phyloP scores from a whole-genome alignment of 1,140 invertebrate genomes.

The Nasonia longicornis region DNA sequence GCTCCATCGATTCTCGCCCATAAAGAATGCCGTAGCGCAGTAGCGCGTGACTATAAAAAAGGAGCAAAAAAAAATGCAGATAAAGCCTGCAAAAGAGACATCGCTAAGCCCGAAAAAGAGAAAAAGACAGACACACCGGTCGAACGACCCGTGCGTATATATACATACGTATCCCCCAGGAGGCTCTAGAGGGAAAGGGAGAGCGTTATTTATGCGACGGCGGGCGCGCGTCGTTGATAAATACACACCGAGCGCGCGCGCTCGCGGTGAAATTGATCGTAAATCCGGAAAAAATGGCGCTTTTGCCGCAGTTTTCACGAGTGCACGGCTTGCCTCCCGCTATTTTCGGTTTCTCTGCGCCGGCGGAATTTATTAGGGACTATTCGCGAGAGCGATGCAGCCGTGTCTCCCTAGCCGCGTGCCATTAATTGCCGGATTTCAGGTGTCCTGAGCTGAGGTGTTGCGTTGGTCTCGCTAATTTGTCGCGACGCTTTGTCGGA shows the following conservation, averaged over 20 bases:
- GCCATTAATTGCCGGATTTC: neutral
- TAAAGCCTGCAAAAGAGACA: neutral
- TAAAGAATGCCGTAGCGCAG: neutral
- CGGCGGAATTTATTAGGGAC: conserved; percentile 12
- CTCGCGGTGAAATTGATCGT: conserved; percentile 26
- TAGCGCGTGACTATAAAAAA: neutral
- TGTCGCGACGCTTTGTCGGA: too few relatives aligned
- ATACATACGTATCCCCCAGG: too few relatives aligned
- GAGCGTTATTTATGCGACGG: conserved; percentile 30
- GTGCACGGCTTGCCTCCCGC: conserved; percentile 43
- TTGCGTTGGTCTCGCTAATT: too few relatives aligned
- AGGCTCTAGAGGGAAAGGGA: neutral
- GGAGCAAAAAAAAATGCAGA: neutral
- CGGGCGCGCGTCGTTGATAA: conserved; percentile 23
- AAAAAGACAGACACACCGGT: neutral
- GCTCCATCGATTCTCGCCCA: neutral
- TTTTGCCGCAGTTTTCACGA: conserved; percentile 48
- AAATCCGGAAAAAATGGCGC: conserved; percentile 33
- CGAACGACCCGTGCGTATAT: neutral
- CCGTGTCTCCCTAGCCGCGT: neutral
- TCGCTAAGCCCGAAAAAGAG: neutral
- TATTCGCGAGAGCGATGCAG: neutral
- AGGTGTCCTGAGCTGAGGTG: neutral
- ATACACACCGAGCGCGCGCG: neutral
- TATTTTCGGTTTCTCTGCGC: conserved; percentile 10